Conservation (phyloP, 1,140 invertebrate species). For the Parasteatoda tepidariorum region DNA sequence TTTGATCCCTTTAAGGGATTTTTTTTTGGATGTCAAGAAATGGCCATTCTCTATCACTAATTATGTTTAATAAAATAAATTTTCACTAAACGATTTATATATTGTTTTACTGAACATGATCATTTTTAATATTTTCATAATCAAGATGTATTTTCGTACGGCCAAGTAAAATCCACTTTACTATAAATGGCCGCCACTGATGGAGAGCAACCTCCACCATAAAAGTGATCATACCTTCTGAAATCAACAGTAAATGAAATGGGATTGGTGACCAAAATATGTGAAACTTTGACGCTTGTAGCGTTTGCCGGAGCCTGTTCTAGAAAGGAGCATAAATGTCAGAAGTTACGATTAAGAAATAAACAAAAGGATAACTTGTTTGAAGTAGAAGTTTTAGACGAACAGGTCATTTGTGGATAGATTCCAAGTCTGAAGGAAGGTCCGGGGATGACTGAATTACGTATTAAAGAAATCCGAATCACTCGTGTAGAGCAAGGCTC, state of each 20-base stretch:
- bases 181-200: no score
- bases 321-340: slow-evolving; percentile 1
- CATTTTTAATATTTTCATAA: no score
- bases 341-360: neutral
- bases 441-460: neutral
- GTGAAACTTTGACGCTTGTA: neutral
- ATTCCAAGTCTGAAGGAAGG: slow-evolving; percentile 14
- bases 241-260: slow-evolving; percentile 2
- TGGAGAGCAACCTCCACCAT: no score
- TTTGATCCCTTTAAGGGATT: no score
- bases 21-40: no score
- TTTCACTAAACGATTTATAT: no score
- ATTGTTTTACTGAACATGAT: no score
- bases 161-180: no score
- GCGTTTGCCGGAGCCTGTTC: neutral
- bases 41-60: no score
- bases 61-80: no score
- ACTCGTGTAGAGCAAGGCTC: neutral
- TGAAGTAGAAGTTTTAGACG: neutral
- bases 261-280: neutral
- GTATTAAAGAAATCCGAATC: neutral
- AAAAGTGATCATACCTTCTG: slow-evolving; percentile 12
- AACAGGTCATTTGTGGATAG: neutral
- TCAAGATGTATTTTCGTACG: no score
- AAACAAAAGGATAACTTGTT: neutral